phyloP scores from a whole-genome alignment of 2,797 vertebrate genomes.

The Anas capensis region DNA sequence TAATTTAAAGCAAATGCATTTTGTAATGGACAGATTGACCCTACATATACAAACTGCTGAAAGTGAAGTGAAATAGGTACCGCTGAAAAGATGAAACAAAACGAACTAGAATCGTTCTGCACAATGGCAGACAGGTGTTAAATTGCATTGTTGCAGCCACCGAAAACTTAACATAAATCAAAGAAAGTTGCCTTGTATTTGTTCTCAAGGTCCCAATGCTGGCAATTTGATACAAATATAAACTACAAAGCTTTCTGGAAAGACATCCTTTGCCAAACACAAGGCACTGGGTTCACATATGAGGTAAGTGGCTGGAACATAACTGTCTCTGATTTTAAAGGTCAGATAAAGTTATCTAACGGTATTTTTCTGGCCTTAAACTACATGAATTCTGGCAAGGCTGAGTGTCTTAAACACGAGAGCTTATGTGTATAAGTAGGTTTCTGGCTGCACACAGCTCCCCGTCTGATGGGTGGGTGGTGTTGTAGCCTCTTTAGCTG shows the following conservation, averaged over 20 bases:
- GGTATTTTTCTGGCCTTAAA: neutral
- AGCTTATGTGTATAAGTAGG: neutral
- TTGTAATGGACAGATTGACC: neutral
- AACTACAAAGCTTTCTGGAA: neutral
- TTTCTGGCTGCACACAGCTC: neutral
- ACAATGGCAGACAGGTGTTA: neutral
- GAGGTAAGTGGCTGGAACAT: neutral
- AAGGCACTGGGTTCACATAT: neutral
- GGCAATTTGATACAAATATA: neutral
- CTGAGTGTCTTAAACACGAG: neutral
- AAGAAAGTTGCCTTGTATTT: neutral
- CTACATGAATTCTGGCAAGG: neutral
- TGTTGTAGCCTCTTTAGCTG: neutral
- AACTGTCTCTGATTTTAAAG: neutral
- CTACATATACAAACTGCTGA: neutral
- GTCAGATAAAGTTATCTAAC: neutral
- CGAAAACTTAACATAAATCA: neutral
- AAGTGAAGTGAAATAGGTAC: neutral
- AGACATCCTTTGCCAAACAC: neutral
- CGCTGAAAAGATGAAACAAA: neutral
- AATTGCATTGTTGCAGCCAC: neutral
- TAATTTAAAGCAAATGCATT: neutral
- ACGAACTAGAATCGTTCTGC: neutral
- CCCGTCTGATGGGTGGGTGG: fast-evolving
- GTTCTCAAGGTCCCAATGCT: neutral